Base-by-base conservation (phyloP, 1,140 invertebrate species). In the Pinna nobilis region DNA sequence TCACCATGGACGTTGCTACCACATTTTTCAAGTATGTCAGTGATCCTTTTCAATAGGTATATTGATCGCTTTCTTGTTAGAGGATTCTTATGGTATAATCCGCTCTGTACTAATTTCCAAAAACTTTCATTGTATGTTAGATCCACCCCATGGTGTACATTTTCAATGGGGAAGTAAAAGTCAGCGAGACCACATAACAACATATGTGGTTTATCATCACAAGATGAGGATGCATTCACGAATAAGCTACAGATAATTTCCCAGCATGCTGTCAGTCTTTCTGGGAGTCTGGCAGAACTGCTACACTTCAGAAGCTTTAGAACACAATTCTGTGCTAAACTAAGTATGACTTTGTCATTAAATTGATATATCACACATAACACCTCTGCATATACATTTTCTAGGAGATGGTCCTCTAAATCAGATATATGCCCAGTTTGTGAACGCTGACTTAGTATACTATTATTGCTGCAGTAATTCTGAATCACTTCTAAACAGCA, bases 31-130 rank as follows among this genome's bases (percentile, higher is more conserved):
- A 77, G 81, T 1, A 79, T 77, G 55, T 84, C 82, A 13, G 82
- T 69, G 35, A 82, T 80, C 47, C 82, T 72, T 49, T 84, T 84
- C 65, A 84, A 49, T 15, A 84, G 33, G 37, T 84, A 84, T 50
- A 82, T 50, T 9, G 78, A 59, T 1, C 79, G 53, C 66, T 84
- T 84, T 39, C 82, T 74, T 11, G 70, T 59, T 20, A 82, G 37
- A 3, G 80, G 69, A 33, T 84, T 73, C n/a, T 76, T 74, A 61
- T 65, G 63, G 23, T 44, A 25, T 6, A 84, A 15, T 1, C 80
- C 81, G 20, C 20, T 30, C 67, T 84, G 82, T 1, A 84, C n/a
- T 18, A 82, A 70, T 25, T 60, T 59, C 82, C 82, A 84, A 55
- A 82, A 80, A 13, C 47, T 57, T 30, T 28, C 39, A 11, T 44